These are phyloP conservation scores for Diarsia rubi DNA, from an alignment of 2,888 invertebrate species.

Conservation along the genomic window DNA sequence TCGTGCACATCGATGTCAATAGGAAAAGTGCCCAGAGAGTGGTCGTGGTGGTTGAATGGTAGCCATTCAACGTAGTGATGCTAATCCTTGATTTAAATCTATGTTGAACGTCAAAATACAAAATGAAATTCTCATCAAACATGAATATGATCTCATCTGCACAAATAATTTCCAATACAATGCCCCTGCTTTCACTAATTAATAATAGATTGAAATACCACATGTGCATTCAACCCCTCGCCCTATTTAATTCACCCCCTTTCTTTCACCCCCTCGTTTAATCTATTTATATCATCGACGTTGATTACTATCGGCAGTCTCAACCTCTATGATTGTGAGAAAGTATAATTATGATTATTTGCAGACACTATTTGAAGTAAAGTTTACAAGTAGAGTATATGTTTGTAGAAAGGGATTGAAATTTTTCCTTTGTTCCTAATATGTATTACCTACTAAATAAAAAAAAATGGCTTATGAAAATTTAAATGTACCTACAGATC, in stretches of 20 bases:
- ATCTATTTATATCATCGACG: conserved; percentile 66
- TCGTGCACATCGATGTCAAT: not conserved
- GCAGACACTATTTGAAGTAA: conserved; percentile 15
- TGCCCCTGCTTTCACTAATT: conserved; percentile 1
- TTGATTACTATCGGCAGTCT: conserved; percentile 67
- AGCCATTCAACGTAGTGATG: too few relatives aligned
- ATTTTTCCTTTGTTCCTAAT: too few relatives aligned
- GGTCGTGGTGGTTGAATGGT: too few relatives aligned
- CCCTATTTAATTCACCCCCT: conserved; percentile 36
- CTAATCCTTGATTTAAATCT: not conserved
- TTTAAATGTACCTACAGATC: too few relatives aligned
- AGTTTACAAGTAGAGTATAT: not conserved
- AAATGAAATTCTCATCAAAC: not conserved
- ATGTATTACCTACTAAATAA: too few relatives aligned
- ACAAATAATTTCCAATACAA: conserved; percentile 7
- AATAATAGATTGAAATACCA: conserved; percentile 40
- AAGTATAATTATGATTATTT: conserved; percentile 57
- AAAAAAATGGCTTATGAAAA: too few relatives aligned
- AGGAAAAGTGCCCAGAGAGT: not conserved
- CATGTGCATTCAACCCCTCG: conserved; percentile 53
- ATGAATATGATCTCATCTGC: conserved; percentile 6
- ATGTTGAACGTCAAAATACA: not conserved
- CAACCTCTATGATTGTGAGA: conserved; percentile 39
- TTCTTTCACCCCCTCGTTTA: conserved; percentile 33
- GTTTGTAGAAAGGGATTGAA: not conserved